Conservation (phyloP, 2,888 invertebrate species). For the Dicyrtomina minuta region DNA sequence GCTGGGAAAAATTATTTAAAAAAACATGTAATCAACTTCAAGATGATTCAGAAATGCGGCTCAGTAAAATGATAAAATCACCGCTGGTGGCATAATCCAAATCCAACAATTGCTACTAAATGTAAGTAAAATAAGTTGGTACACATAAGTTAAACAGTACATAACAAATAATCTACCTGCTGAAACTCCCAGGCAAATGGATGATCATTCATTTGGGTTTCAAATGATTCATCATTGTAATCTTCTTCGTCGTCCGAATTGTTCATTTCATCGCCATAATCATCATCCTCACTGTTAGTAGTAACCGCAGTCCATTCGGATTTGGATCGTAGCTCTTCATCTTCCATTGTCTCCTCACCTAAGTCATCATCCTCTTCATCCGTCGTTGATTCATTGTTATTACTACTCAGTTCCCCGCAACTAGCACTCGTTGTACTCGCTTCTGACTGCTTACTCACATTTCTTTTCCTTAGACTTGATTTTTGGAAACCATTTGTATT, state of each 20-base stretch:
- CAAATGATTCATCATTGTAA: conserved; percentile 58
- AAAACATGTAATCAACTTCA: too few species aligned
- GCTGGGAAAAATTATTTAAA: conserved; percentile 54
- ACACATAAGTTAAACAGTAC: neutral
- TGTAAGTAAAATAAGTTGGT: neutral
- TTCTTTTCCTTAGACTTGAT: conserved; percentile 48
- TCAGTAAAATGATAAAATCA: too few species aligned
- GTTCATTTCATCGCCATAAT: conserved; percentile 68
- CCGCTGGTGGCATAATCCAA: too few species aligned
- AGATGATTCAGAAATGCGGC: too few species aligned
- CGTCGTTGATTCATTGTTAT: conserved; percentile 48
- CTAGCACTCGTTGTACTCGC: conserved; percentile 49
- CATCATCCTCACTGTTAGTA: conserved; percentile 69
- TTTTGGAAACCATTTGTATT: too few species aligned
- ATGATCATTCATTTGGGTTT: conserved; percentile 59
- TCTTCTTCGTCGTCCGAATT: conserved; percentile 72
- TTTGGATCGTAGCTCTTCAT: conserved; percentile 51
- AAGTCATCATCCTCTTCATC: conserved; percentile 48
- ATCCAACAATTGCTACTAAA: too few species aligned
- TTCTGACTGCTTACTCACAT: conserved; percentile 50
- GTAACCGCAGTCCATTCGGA: conserved; percentile 85
- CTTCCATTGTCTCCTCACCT: conserved; percentile 33
- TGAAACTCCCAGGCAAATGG: conserved; percentile 67
- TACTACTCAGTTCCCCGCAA: conserved; percentile 52
- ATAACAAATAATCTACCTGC: conserved; percentile 58